Evolutionary conservation across 2,888 invertebrate genomes (phyloP).

Genomic region (Thereva unica): DNA sequence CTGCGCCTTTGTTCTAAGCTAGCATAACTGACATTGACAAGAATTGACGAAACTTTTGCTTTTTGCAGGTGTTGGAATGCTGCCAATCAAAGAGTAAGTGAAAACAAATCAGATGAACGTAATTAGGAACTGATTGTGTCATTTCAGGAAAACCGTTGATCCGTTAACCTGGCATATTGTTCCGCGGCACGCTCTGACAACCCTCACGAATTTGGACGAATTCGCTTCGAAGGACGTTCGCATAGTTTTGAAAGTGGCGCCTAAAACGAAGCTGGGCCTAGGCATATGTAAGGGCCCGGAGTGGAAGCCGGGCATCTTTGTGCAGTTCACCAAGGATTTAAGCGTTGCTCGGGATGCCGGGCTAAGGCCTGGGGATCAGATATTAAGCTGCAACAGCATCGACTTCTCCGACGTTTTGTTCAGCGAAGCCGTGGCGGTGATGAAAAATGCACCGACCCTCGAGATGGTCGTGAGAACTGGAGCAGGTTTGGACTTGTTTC

Average conservation of each 20-base stretch:
- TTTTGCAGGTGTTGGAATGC: slow-evolving; percentile 87
- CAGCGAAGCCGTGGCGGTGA: slow-evolving; percentile 79
- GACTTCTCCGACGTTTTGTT: slow-evolving; percentile 78
- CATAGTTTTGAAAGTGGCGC: slow-evolving; percentile 78
- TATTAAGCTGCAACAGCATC: slow-evolving; percentile 84
- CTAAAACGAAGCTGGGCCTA: slow-evolving; percentile 81
- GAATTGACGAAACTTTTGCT: slow-evolving; percentile 7
- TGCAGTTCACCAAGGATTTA: slow-evolving; percentile 86
- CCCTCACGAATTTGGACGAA: slow-evolving; percentile 44
- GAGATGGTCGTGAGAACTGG: slow-evolving; percentile 77
- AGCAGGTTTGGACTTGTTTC: slow-evolving; percentile 77
- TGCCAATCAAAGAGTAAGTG: slow-evolving; percentile 93
- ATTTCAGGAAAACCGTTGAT: slow-evolving; percentile 70
- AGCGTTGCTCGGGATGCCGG: slow-evolving; percentile 89
- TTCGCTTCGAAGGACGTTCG: slow-evolving; percentile 67
- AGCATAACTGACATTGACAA: slow-evolving; percentile 5
- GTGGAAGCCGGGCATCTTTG: slow-evolving; percentile 85
- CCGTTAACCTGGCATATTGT: slow-evolving; percentile 85
- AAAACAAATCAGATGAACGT: not conserved
- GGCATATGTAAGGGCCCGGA: slow-evolving; percentile 86
- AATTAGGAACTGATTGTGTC: slow-evolving; percentile 42
- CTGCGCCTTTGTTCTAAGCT: not conserved
- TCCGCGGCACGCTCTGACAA: slow-evolving; percentile 36
- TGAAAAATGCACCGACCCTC: slow-evolving; percentile 77
- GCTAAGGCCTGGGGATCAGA: slow-evolving; percentile 87